Conservation (phyloP, 2,888 invertebrate genomes). For the Eremobia ochroleuca region DNA sequence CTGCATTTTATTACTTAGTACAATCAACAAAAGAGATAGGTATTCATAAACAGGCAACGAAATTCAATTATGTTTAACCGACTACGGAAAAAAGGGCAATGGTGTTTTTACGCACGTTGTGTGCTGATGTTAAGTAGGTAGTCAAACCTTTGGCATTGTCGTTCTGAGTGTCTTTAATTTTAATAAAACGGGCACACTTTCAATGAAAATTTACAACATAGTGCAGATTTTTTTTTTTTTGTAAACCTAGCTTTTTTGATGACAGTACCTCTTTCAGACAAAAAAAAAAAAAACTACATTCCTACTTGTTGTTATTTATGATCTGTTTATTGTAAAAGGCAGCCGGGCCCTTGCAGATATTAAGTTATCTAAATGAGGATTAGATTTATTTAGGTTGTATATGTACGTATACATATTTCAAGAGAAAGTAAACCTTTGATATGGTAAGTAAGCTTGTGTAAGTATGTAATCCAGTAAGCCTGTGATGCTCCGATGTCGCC, state of each 20-base stretch:
- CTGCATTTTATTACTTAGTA: conserved; percentile 34
- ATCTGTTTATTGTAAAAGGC: conserved; percentile 40
- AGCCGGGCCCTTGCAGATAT: conserved; percentile 35
- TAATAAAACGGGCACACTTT: not conserved
- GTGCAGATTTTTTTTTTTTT: not conserved
- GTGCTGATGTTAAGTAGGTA: not conserved
- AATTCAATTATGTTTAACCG: conserved; percentile 1
- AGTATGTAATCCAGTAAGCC: too few species aligned
- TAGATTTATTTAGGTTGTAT: conserved; percentile 37
- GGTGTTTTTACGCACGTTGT: not conserved
- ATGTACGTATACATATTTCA: conserved; percentile 34
- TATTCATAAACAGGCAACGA: not conserved
- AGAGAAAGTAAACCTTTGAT: conserved; percentile 40
- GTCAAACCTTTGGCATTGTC: not conserved
- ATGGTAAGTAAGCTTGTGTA: too few species aligned
- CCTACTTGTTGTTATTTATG: conserved; percentile 55
- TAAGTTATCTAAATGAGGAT: conserved; percentile 31
- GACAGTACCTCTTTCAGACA: conserved; percentile 5
- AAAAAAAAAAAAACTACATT: conserved; percentile 47
- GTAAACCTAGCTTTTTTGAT: conserved; percentile 21
- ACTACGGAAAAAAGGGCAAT: not conserved
- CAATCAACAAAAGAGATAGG: conserved; percentile 36
- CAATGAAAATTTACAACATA: not conserved
- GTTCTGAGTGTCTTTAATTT: not conserved
- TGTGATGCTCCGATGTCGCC: too few species aligned